Conservation (phyloP, 2,113 vertebrate genomes). For the Macquaria australasica region DNA sequence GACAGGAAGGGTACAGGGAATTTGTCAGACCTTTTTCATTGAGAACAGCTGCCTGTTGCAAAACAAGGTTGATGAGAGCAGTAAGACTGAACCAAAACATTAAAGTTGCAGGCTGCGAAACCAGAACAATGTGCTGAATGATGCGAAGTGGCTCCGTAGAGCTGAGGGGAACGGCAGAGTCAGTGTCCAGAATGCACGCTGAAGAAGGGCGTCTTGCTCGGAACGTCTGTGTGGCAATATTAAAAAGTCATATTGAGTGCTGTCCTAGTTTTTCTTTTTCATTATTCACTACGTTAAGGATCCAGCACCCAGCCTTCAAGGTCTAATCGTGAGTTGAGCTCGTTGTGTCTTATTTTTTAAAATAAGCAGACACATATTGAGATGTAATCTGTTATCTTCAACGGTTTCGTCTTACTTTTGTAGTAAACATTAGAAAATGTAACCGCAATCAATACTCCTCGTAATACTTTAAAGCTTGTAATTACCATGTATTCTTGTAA, state of each 20-base stretch:
- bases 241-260: too few relatives aligned
- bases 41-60: not conserved
- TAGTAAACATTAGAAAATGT: not conserved
- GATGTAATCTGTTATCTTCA: not conserved
- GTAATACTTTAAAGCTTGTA: not conserved
- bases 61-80: not conserved
- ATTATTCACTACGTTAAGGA: too few relatives aligned
- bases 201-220: too few relatives aligned
- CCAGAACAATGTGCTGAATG: not conserved
- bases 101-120: not conserved
- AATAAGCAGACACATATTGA: not conserved
- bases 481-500: not conserved
- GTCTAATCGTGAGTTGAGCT: too few relatives aligned
- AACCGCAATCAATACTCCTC: not conserved
- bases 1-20: not conserved
- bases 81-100: not conserved
- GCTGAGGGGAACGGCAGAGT: too few relatives aligned
- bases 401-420: not conserved
- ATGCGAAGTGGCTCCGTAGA: not conserved
- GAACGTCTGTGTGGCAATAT: too few relatives aligned
- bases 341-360: not conserved
- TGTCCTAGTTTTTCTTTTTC: too few relatives aligned
- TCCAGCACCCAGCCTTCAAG: too few relatives aligned
- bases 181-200: too few relatives aligned
- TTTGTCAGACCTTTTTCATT: not conserved